Evolutionary conservation across 2,888 invertebrate genomes (phyloP), one percentile per base, ranked within the genome.

Genomic region (Sarcophaga subvicina): DNA sequence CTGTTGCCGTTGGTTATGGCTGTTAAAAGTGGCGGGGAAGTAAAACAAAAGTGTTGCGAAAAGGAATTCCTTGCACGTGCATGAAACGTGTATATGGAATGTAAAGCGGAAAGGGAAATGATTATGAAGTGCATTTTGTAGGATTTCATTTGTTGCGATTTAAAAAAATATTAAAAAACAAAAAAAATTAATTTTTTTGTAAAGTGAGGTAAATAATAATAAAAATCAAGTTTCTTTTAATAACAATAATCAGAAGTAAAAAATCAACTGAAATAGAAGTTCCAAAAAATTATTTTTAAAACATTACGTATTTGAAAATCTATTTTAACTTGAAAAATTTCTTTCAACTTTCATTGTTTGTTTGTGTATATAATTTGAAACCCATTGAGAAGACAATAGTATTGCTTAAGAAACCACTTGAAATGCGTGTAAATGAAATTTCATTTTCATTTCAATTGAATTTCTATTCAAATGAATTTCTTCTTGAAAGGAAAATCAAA

Each of bases 1-100:
- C 25, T 80, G 72, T 79, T 60, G 60, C 11, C 47, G 25, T 14
- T 64, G 45, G 69, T n/a, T 69, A 66, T 66, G 20, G 70, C 14
- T 37, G 1, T 62, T 11, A 25, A 25, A 20, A 5, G 62, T 5
- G 10, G 17, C 11, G 11, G n/a, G 17, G 72, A 45, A 62, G 72
- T 78, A 54, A 47, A 71, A 87, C 87, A 87, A 91, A 91, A 91
- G 87, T 87, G 87, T 87, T 84, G 76, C 79, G 87, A 72, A 87
- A 72, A 90, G 92, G 92, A 91, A 92, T 92, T 91, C 91, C 89
- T 89, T 87, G 89, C 92, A 92, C 92, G 92, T 92, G 91, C 89
- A 88, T 88, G 88, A 91, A 92, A 92, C 92, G 92, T 92, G 92
- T 90, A 88, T 84, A 84, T 82, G 66, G 80, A 80, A 82, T 78